A percentile compares a stretch with the other conserved stretches of the same genome.
Conservation (phyloP, 2,113 vertebrate genomes). For the Elephantulus edwardii region DNA sequence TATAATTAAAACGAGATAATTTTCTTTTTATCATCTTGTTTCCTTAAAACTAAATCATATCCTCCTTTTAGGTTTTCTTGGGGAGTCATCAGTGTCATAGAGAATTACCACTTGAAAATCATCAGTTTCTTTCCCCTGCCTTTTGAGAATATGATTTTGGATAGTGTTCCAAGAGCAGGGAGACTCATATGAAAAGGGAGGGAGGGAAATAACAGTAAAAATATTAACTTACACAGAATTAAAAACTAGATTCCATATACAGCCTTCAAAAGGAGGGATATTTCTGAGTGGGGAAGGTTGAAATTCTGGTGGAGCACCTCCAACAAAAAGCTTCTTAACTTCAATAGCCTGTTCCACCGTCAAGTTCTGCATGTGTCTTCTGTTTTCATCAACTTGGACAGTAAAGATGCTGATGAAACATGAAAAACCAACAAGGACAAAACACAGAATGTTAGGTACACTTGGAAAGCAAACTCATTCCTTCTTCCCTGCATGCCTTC, state of each 20-base stretch:
- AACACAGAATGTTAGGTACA: neutral
- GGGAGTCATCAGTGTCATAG: neutral
- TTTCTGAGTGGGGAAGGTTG: slow-evolving; percentile 86
- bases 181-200: neutral
- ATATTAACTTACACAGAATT: slow-evolving; percentile 89
- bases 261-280: slow-evolving; percentile 93
- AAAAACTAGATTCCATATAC: slow-evolving; percentile 97
- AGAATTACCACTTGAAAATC: neutral
- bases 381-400: slow-evolving; percentile 95
- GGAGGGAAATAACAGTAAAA: neutral
- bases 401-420: slow-evolving; percentile 87
- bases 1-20: slow-evolving; percentile 50
- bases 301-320: slow-evolving; percentile 89
- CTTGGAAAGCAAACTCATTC: slow-evolving; percentile 41
- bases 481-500: neutral
- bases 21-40: neutral
- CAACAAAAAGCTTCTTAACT: slow-evolving; percentile 92
- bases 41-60: neutral
- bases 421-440: slow-evolving; percentile 51
- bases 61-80: neutral
- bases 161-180: neutral
- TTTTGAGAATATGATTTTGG: neutral
- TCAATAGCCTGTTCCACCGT: slow-evolving; percentile 88
- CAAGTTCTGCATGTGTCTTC: slow-evolving; percentile 86
- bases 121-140: neutral